These are phyloP conservation scores for Podargus strigoides DNA, from an alignment of 2,797 vertebrate species.

Conservation along the genomic window DNA sequence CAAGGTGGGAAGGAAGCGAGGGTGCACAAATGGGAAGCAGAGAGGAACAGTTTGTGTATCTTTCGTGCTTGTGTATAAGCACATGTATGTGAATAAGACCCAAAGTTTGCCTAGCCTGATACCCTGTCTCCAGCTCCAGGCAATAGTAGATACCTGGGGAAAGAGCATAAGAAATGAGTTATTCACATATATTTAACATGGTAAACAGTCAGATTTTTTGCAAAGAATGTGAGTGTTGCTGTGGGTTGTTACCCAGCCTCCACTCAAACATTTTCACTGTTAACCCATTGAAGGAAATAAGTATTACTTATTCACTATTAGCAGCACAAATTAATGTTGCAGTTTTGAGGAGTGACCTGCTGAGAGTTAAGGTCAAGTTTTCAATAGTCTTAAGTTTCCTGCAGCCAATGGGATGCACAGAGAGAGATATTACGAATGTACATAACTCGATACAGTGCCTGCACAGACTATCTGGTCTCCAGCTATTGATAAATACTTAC, in stretches of 20 bases:
- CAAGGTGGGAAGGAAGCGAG: neutral
- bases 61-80: neutral
- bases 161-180: neutral
- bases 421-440: neutral
- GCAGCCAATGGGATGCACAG: neutral
- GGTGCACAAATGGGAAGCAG: neutral
- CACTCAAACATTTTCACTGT: neutral
- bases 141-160: neutral
- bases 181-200: neutral
- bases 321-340: neutral
- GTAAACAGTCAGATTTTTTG: neutral
- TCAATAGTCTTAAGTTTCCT: neutral
- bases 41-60: neutral
- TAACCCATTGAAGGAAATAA: too few relatives aligned
- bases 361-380: neutral
- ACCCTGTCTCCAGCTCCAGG: neutral
- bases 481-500: neutral
- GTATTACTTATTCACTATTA: neutral
- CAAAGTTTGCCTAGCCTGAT: neutral
- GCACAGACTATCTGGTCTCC: neutral
- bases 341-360: neutral
- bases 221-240: neutral
- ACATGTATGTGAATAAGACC: fast-evolving
- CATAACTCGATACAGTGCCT: neutral
- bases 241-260: neutral